Conservation (phyloP, 92 coral and sea anemone species). For the Micromussa lordhowensis region DNA sequence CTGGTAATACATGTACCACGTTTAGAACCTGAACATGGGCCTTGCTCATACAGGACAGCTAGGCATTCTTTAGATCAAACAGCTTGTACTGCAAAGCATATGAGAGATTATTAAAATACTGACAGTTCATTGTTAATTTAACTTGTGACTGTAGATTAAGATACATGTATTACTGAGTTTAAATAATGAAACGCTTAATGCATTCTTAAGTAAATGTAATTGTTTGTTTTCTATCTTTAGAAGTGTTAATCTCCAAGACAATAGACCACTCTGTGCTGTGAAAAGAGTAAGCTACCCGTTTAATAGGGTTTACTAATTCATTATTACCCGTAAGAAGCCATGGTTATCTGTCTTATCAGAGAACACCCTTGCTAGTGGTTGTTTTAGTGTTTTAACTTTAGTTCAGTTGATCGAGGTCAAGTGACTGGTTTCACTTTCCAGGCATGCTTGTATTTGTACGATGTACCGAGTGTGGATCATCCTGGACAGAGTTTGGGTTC, state of each 20-base stretch:
- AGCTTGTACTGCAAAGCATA: neutral
- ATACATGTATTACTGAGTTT: neutral
- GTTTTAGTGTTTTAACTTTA: neutral
- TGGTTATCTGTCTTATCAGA: neutral
- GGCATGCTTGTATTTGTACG: slow-evolving; percentile 78
- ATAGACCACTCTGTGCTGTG: slow-evolving; percentile 15
- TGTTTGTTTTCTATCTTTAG: neutral
- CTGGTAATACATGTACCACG: neutral
- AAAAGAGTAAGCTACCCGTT: slow-evolving; percentile 24
- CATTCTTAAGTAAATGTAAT: neutral
- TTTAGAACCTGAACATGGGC: neutral
- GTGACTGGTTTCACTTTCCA: slow-evolving; percentile 13
- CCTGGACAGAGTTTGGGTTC: slow-evolving; percentile 83
- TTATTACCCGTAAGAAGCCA: neutral
- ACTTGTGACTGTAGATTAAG: neutral
- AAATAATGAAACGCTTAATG: neutral
- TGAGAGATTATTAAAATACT: neutral
- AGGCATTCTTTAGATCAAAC: neutral
- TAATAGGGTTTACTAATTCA: neutral
- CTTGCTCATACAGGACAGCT: neutral
- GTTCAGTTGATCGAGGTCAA: neutral
- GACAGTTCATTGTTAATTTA: neutral
- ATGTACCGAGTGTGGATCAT: slow-evolving; percentile 84
- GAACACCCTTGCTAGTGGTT: neutral
- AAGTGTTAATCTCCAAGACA: slow-evolving; percentile 7